phyloP scores from a whole-genome alignment of 2,888 invertebrate species.

The Schizotus pectinicornis region DNA sequence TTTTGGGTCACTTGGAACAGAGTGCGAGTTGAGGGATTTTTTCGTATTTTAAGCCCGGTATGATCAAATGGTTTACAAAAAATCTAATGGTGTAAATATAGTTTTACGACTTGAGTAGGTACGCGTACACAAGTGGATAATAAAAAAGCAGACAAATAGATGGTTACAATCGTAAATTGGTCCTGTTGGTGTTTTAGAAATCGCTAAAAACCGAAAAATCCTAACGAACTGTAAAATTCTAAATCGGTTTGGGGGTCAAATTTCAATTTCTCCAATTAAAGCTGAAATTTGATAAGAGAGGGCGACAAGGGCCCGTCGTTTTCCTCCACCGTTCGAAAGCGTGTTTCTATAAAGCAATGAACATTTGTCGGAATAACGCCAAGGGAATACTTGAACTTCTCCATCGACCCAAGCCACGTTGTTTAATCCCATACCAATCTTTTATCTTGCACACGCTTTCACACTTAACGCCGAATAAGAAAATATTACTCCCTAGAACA shows the following conservation, averaged over 20 bases:
- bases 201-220: neutral
- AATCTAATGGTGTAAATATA: conserved; percentile 4
- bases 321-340: conserved; percentile 21
- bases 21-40: neutral
- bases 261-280: conserved; percentile 4
- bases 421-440: conserved; percentile 61
- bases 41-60: no score
- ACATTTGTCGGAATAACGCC: conserved; percentile 41
- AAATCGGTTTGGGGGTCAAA: neutral
- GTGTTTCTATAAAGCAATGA: conserved; percentile 46
- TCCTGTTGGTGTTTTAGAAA: neutral
- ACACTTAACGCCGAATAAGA: conserved; percentile 56
- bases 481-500: conserved; percentile 52
- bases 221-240: no score
- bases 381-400: conserved; percentile 42
- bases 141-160: conserved; percentile 6
- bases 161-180: neutral
- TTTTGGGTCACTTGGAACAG: neutral
- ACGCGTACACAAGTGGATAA: conserved; percentile 5
- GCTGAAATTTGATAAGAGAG: neutral
- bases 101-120: conserved; percentile 9
- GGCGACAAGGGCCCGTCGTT: neutral
- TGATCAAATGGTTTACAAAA: neutral
- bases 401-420: conserved; percentile 49
- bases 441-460: conserved; percentile 59